Evolutionary conservation across 2,113 vertebrate genomes (phyloP), one percentile per base, ranked within the genome.

Genomic region (Petaurus breviceps): DNA sequence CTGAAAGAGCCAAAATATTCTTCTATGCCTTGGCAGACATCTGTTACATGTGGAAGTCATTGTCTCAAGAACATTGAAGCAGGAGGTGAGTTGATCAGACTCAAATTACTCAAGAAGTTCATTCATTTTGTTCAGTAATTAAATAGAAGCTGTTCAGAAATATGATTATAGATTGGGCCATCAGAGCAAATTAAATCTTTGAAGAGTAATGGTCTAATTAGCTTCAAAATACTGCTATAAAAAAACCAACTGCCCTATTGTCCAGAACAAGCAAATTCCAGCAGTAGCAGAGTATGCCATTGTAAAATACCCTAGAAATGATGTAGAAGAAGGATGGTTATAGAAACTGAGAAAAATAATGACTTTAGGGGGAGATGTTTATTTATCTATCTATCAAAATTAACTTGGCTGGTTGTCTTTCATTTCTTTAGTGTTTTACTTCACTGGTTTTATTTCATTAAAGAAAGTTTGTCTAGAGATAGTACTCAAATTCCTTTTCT

Each of bases 141-240:
- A 98, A 95, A 96, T 96, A 97, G 97, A 98, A 97, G 97, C 96
- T 95, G 97, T 96, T 97, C 97, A 95, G 96, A 98, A 98, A 98
- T 98, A 98, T 94, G 95, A 95, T 94, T 94, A 95, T 51, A 95
- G 93, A 94, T 97, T 84, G 95, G 96, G 91, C 95, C 91, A 95
- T 97, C 84, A 95, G 95, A 96, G 92, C 93, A 98, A 98, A 98
- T 98, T 94, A 98, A 97, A 98, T 95, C 96, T 97, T 97, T 97
- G 94, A 98, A 97, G 95, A 94, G 49, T 97, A 96, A 97, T 90
- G 94, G 94, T 91, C 91, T 96, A 95, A 96, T 93, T 98, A 93
- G 93, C 90, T 96, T 93, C 97, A 54, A 49, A 98, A 95, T 93
- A 95, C 1, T 61, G 24, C 52, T 31, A 91, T 84, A 93, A 96